phyloP scores from a whole-genome alignment of 2,888 invertebrate genomes.

The Dione juno region DNA sequence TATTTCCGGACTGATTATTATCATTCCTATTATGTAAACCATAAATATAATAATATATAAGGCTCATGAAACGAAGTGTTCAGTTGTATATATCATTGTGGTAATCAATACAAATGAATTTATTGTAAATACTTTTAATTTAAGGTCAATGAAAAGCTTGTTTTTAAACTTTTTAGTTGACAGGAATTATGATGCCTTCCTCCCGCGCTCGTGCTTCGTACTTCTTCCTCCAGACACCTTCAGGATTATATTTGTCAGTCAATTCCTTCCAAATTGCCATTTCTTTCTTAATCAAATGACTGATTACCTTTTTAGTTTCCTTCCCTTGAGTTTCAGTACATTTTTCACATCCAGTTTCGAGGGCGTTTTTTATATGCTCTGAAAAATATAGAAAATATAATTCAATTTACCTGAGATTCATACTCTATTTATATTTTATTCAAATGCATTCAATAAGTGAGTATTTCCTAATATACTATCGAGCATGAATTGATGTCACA shows the following conservation, averaged over 20 bases:
- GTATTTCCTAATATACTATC: too few species aligned
- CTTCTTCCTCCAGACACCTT: constrained; percentile 85
- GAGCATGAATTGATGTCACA: too few species aligned
- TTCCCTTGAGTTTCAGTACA: constrained; percentile 85
- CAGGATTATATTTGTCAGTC: constrained; percentile 87
- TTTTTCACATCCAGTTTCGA: constrained; percentile 84
- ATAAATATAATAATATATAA: too few species aligned
- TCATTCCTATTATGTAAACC: too few species aligned
- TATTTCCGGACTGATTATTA: too few species aligned
- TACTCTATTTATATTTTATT: too few species aligned
- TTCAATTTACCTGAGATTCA: too few species aligned
- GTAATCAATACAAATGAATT: too few species aligned
- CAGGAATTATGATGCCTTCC: constrained; percentile 72
- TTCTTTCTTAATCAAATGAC: constrained; percentile 86
- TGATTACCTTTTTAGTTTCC: constrained; percentile 85
- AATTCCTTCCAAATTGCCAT: constrained; percentile 86
- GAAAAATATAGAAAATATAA: constrained; percentile 43
- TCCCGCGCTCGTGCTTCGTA: constrained; percentile 84
- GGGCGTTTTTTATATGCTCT: constrained; percentile 85
- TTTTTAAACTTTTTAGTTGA: constrained; percentile 35
- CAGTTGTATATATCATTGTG: too few species aligned
- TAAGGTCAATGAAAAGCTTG: neutral
- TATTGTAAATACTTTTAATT: neutral
- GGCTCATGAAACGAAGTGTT: too few species aligned
- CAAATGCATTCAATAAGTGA: too few species aligned